Evolutionary conservation across 2,797 vertebrate genomes (phyloP), one percentile per base, ranked within the genome.

Genomic region (Leucoraja ocellata): DNA sequence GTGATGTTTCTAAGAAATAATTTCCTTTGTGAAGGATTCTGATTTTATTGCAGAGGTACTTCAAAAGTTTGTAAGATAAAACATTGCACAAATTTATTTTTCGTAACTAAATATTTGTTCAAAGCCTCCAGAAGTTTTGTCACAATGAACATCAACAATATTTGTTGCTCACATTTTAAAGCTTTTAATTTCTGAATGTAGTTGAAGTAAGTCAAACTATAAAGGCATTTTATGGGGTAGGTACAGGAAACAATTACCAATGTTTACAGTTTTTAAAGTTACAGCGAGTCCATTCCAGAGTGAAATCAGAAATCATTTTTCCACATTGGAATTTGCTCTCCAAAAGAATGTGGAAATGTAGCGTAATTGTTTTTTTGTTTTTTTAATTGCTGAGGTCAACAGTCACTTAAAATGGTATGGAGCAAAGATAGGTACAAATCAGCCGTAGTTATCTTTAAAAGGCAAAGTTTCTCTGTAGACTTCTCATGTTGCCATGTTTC

Each of bases 31-130:
- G 28, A 65, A 88, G 6, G n/a, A 63, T 65, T 63, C 63, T 88
- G 61, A 68, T 88, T 88, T 88, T 68, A 86, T 63, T 86, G n/a
- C 84, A 23, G 28, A n/a, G 18, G 63, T 18, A 10, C 36, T 86
- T 65, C n/a, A 86, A 65, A 63, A 63, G 54, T 86, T 88, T 88
- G 83, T 86, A 88, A 68, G 84, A 88, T 36, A 88, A 23, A 10
- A 36, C 16, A 36, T 88, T 65, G 84, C 18, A 32, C 61, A 68
- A 68, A 68, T 88, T 88, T 74, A 74, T 68, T 88, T 88, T 88
- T 88, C 68, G n/a, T 88, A 68, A 86, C n/a, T 68, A 36, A 68
- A 36, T 36, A 36, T 36, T 88, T 84, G 81, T 84, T 84, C 21
- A 25, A 58, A 28, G 54, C 23, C 61, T 65, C 83, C 58, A 18